Conservation (phyloP, 2,797 vertebrate genomes). For the Urocyon cinereoargenteus region DNA sequence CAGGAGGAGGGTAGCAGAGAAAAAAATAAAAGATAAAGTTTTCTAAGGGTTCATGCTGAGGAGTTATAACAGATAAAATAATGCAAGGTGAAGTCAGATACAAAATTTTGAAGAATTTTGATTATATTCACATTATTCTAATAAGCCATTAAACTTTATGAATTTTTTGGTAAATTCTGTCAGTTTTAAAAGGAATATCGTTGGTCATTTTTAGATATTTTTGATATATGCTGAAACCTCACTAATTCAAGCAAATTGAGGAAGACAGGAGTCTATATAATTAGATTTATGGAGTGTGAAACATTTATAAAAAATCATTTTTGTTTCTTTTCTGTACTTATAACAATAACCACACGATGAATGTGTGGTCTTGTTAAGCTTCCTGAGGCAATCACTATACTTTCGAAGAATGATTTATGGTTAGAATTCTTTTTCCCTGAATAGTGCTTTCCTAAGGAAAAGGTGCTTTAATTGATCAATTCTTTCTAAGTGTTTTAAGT, state of each 20-base stretch:
- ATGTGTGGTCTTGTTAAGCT: not conserved
- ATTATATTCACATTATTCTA: not conserved
- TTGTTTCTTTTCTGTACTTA: conserved; percentile 34
- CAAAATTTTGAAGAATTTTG: conserved; percentile 34
- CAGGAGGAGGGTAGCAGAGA: not conserved
- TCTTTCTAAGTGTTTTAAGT: conserved; percentile 12
- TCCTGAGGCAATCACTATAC: not conserved
- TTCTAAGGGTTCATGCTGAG: not conserved
- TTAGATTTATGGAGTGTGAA: not conserved
- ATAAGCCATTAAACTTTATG: not conserved
- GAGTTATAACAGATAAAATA: not conserved
- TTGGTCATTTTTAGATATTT: not conserved
- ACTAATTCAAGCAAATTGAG: not conserved
- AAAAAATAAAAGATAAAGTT: not conserved
- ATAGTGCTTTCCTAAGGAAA: not conserved
- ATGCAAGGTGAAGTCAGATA: not conserved
- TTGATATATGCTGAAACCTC: not conserved
- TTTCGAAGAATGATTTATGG: not conserved
- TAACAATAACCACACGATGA: not conserved
- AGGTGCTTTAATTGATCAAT: not conserved
- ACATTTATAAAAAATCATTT: not conserved
- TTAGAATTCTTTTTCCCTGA: not conserved
- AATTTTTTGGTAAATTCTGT: not conserved
- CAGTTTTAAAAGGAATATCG: not conserved
- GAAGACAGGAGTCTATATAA: not conserved